Conservation (phyloP, 1,140 invertebrate genomes). For the Lamellibrachia luymesi region DNA sequence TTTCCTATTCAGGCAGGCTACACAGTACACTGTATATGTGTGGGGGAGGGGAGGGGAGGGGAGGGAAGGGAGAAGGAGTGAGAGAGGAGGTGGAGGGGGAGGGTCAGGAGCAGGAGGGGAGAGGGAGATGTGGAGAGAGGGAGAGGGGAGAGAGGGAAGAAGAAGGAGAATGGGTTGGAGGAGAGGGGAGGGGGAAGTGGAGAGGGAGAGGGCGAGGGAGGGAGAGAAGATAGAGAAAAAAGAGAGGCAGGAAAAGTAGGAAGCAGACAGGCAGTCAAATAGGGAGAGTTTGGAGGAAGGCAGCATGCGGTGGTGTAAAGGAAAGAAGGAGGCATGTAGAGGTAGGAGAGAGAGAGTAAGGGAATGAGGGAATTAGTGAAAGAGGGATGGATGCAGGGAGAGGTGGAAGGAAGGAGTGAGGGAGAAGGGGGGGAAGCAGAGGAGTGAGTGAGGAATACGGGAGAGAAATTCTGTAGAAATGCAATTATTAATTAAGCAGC, state of each 20-base stretch:
- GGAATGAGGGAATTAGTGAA: background rate
- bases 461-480: no score
- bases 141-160: background rate
- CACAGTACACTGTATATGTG: background rate
- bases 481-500: no score
- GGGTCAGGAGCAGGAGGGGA: no score
- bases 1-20: background rate
- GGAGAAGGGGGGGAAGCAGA: no score
- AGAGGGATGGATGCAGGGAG: background rate
- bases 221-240: background rate
- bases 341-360: background rate
- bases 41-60: no score
- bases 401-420: background rate
- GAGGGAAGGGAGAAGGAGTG: no score
- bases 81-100: background rate
- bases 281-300: no score
- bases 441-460: no score
- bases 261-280: no score
- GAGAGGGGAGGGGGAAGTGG: background rate
- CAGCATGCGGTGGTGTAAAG: no score
- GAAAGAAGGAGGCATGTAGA: background rate
- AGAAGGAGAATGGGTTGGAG: background rate
- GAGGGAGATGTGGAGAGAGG: no score
- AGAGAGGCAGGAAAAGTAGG: no score
- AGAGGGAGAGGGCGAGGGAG: background rate